Evolutionary conservation across 2,113 vertebrate genomes (phyloP).

Genomic region (Corythornis cristatus): DNA sequence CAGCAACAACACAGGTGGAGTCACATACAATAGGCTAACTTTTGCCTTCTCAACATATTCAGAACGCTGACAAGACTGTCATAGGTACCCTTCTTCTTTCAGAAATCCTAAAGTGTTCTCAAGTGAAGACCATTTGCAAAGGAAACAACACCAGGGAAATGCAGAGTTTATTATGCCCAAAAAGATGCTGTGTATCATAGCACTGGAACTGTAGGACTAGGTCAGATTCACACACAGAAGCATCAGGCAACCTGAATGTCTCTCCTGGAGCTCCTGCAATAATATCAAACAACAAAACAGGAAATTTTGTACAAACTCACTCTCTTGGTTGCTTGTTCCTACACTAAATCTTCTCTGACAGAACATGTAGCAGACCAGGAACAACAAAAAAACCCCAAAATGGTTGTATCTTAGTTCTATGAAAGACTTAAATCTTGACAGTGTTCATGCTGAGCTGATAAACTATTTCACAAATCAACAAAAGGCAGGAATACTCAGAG

Average conservation of each 20-base stretch:
- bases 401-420: not conserved
- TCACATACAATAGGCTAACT: not conserved
- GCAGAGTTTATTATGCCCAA: not conserved
- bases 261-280: not conserved
- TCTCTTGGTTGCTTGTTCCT: not conserved
- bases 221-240: not conserved
- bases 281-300: not conserved
- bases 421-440: not conserved
- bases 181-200: not conserved
- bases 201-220: not conserved
- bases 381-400: not conserved
- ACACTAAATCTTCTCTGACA: not conserved
- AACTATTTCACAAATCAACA: not conserved
- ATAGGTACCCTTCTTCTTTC: not conserved
- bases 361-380: not conserved
- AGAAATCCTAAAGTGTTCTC: not conserved
- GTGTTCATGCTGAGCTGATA: not conserved
- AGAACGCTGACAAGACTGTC: not conserved
- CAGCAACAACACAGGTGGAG: not conserved
- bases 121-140: not conserved
- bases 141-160: not conserved
- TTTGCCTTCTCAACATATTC: not conserved
- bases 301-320: not conserved
- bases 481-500: not conserved
- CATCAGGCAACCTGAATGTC: not conserved